A percentile compares a stretch with the other conserved stretches of the same genome.
Conservation (phyloP, 2,888 invertebrate genomes). For the Alviniconcha strummeri region DNA sequence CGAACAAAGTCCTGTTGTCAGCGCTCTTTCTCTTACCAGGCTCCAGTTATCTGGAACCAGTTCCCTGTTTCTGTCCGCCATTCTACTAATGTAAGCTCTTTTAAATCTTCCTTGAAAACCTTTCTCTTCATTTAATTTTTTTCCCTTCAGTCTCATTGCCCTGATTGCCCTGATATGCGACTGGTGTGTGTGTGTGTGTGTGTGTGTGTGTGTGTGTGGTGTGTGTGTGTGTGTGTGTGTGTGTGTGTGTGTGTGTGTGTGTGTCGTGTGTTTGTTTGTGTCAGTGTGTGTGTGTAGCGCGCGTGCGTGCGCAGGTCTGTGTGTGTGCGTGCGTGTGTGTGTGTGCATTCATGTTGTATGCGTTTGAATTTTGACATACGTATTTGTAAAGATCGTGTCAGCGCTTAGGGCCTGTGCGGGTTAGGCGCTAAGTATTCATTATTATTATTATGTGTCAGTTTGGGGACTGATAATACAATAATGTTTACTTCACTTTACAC, state of each 20-base stretch:
- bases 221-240: neutral
- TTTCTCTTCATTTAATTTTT: too few relatives aligned
- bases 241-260: conserved; percentile 1
- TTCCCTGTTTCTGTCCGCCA: too few relatives aligned
- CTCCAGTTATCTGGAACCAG: too few relatives aligned
- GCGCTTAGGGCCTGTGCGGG: too few relatives aligned
- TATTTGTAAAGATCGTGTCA: too few relatives aligned
- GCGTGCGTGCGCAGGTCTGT: neutral
- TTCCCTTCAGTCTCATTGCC: neutral
- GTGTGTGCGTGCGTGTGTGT: neutral
- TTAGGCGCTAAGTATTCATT: neutral
- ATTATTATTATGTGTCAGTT: neutral
- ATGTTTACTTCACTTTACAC: neutral
- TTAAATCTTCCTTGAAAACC: too few relatives aligned
- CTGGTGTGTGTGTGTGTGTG: neutral
- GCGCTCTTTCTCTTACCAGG: too few relatives aligned
- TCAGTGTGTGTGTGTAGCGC: neutral
- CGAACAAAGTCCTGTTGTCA: too few relatives aligned
- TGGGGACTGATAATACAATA: neutral
- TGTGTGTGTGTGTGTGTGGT: neutral
- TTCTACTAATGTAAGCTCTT: too few relatives aligned
- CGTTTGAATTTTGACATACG: neutral
- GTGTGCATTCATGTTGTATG: neutral
- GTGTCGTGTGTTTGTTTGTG: neutral
- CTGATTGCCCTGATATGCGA: neutral